phyloP scores from a whole-genome alignment of 2,888 invertebrate genomes.

The Agrilus mali region DNA sequence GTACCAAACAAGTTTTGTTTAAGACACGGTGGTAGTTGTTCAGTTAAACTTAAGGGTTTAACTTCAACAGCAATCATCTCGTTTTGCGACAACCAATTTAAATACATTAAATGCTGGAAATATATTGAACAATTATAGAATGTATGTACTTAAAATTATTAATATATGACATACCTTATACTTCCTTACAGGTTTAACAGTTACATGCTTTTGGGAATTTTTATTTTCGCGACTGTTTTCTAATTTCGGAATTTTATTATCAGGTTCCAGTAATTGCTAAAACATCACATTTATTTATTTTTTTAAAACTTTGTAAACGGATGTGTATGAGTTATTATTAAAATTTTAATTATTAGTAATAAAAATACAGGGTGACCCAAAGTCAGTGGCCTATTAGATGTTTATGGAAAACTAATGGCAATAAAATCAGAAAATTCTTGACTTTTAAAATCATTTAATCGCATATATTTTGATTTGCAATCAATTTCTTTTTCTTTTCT shows the following conservation, averaged over 20 bases:
- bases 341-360: too few species aligned
- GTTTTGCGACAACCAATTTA: slow-evolving; percentile 52
- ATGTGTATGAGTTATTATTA: too few species aligned
- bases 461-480: too few species aligned
- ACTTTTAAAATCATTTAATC: too few species aligned
- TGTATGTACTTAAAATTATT: neutral
- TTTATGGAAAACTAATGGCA: too few species aligned
- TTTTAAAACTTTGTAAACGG: too few species aligned
- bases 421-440: too few species aligned
- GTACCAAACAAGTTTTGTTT: slow-evolving; percentile 52
- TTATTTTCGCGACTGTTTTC: slow-evolving; percentile 15
- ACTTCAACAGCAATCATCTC: slow-evolving; percentile 70
- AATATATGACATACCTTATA: slow-evolving; percentile 12
- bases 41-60: slow-evolving; percentile 53
- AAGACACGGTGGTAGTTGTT: slow-evolving; percentile 59
- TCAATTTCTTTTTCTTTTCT: too few species aligned
- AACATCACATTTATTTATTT: slow-evolving; percentile 10
- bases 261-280: slow-evolving; percentile 29
- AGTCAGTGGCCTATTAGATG: too few species aligned
- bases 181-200: slow-evolving; percentile 34
- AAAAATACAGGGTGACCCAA: too few species aligned
- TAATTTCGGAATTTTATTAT: slow-evolving; percentile 31
- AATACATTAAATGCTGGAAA: slow-evolving; percentile 60
- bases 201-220: slow-evolving; percentile 22
- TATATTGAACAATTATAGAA: slow-evolving; percentile 8